These are phyloP conservation scores for Antechinus flavipes DNA, from an alignment of 2,113 vertebrate genomes.

Conservation along the genomic window DNA sequence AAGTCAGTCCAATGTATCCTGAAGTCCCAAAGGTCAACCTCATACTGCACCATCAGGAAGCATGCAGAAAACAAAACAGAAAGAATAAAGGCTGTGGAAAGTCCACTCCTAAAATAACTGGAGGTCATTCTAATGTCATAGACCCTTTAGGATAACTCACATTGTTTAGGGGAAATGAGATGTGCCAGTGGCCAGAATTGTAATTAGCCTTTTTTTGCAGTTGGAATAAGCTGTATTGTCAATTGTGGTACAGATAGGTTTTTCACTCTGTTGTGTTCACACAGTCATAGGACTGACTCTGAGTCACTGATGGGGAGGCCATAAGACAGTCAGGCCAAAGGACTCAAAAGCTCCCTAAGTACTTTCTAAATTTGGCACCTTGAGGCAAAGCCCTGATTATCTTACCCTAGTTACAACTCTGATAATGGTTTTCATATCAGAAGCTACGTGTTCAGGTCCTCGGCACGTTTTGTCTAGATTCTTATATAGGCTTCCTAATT, in stretches of 20 bases:
- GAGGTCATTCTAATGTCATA: neutral
- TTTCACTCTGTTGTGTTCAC: neutral
- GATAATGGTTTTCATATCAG: neutral
- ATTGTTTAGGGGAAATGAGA: neutral
- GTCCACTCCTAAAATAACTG: constrained; percentile 35
- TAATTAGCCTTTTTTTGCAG: neutral
- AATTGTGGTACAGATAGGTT: neutral
- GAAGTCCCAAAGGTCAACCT: constrained; percentile 70
- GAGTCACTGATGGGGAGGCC: neutral
- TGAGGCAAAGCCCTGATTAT: neutral
- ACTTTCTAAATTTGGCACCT: neutral
- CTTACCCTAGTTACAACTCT: neutral
- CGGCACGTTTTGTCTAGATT: neutral
- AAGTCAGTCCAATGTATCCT: constrained; percentile 69
- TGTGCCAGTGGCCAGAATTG: neutral
- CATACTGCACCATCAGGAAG: constrained; percentile 72
- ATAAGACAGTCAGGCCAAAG: neutral
- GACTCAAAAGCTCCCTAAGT: neutral
- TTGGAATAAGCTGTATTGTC: neutral
- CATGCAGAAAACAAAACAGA: constrained; percentile 78
- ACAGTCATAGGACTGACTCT: neutral
- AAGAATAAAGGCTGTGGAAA: constrained; percentile 20
- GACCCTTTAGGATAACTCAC: constrained; percentile 17
- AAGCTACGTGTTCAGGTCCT: neutral
- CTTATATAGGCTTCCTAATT: neutral